phyloP scores from a whole-genome alignment of 2,113 vertebrate species.

The Lepisosteus oculatus region DNA sequence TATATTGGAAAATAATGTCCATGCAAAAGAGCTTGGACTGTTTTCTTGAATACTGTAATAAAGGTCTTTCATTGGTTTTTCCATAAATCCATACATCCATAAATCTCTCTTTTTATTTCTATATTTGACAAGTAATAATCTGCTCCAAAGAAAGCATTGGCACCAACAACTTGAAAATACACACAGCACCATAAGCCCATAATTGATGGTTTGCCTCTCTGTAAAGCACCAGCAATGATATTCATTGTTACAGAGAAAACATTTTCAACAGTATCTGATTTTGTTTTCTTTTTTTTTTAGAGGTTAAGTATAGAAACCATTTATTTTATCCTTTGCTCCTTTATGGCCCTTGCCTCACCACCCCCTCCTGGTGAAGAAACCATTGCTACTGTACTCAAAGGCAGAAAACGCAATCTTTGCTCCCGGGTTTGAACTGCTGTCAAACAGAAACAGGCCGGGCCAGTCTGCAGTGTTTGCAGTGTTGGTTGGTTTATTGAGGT shows the following conservation, averaged over 20 bases:
- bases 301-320: slow-evolving; percentile 42
- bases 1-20: background rate
- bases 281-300: slow-evolving; percentile 44
- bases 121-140: slow-evolving; percentile 53
- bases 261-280: slow-evolving; percentile 60
- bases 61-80: slow-evolving; percentile 46
- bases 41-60: slow-evolving; percentile 35
- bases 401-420: background rate
- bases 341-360: slow-evolving; percentile 17
- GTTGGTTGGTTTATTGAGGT: too few relatives aligned
- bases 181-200: slow-evolving; percentile 59
- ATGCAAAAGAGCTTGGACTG: background rate
- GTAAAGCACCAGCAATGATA: slow-evolving; percentile 47
- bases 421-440: slow-evolving; percentile 21
- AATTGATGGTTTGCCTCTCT: slow-evolving; percentile 63
- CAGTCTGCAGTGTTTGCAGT: too few relatives aligned
- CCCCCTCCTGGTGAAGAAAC: background rate
- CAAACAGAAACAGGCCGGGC: slow-evolving; percentile 7
- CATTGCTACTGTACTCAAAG: background rate
- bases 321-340: slow-evolving; percentile 37
- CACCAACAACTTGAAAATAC: slow-evolving; percentile 58
- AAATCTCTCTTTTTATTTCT: slow-evolving; percentile 57
- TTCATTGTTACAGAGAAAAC: slow-evolving; percentile 54
- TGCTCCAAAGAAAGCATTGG: slow-evolving; percentile 68
- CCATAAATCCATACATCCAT: slow-evolving; percentile 44